Evolutionary conservation across 2,888 invertebrate species (phyloP), one percentile per base, ranked within the genome.

Genomic region (Glyphotaelius pellucidus): DNA sequence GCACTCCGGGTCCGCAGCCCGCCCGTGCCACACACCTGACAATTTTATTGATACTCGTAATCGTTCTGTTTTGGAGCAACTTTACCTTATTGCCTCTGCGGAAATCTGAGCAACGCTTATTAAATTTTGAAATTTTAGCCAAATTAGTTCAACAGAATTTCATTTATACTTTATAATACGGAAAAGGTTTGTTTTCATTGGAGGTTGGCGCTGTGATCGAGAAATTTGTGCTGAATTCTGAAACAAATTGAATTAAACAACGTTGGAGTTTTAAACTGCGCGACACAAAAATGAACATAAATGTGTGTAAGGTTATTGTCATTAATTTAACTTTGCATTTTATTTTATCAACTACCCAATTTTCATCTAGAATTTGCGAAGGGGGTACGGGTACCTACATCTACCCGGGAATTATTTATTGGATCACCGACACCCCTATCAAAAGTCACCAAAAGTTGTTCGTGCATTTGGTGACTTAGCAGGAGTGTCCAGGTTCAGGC

Each of bases 11-110:
- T 35, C 79, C 86, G 80, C 30, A 80, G 88, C 79, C 79, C 80
- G 80, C 12, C 90, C 86, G 80, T 80, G 67, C 88, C 38, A 79
- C 79, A 89, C 80, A 90, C 90, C 90, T 86, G 86, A 90, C 86
- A 80, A 90, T 67, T 67, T 67, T 67, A 67, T 90, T 90, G 90
- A 86, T 90, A 90, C 80, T 86, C 80, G 80, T 86, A 80, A 90
- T 80, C 79, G 90, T 85, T 81, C 31, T 89, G 79, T 89, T 89
- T 89, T 38, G 67, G 86, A n/a, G 14, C 79, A 35, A 89, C 79
- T 89, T 89, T 80, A 32, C 79, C 35, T 80, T 79, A 88, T 67
- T 88, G 88, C 67, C 79, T 80, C 79, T 31, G n/a, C 38, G 32
- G 12, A 89, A 67, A 79, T 35, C 31, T 89, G 88, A 87, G 87